A percentile compares a stretch with the other conserved stretches of the same genome.
phyloP scores from a whole-genome alignment of 1,140 invertebrate species.

The Proales similis region DNA sequence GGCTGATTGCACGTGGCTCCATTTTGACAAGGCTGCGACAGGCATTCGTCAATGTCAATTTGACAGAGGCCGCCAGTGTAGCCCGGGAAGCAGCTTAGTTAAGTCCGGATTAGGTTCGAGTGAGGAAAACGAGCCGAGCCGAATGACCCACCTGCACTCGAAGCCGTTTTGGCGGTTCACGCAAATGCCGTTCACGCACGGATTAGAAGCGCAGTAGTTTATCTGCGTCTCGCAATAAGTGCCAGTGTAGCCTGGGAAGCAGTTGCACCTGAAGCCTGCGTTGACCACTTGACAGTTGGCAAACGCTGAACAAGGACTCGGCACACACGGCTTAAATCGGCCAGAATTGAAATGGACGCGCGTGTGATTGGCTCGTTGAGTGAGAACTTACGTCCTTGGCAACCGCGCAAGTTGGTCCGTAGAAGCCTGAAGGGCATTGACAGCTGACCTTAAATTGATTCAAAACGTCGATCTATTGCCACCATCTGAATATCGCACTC shows the following conservation, averaged over 20 bases:
- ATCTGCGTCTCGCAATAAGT: constrained; percentile 32
- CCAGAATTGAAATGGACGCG: neutral
- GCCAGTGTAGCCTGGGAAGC: constrained; percentile 35
- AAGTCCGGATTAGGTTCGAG: neutral
- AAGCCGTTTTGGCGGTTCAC: constrained; percentile 24
- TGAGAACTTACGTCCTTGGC: constrained; percentile 1
- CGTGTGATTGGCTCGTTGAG: neutral
- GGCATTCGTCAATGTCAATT: constrained; percentile 37
- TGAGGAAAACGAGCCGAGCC: too few relatives aligned
- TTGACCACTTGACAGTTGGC: constrained; percentile 70
- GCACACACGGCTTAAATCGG: constrained; percentile 35
- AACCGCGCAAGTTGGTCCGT: constrained; percentile 39
- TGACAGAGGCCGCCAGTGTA: constrained; percentile 39
- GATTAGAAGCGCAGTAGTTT: constrained; percentile 34
- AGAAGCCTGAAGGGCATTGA: constrained; percentile 41
- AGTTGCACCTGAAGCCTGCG: constrained; percentile 44
- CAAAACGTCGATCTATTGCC: too few relatives aligned
- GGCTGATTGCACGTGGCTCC: constrained; percentile 70
- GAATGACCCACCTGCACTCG: too few relatives aligned
- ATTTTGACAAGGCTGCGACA: constrained; percentile 71
- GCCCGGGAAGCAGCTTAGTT: constrained; percentile 37
- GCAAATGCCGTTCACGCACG: constrained; percentile 39
- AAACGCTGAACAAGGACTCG: constrained; percentile 40
- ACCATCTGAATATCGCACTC: too few relatives aligned
- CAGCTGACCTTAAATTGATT: constrained; percentile 40